Conservation (phyloP, 2,797 vertebrate species). For the Sciaenops ocellatus region DNA sequence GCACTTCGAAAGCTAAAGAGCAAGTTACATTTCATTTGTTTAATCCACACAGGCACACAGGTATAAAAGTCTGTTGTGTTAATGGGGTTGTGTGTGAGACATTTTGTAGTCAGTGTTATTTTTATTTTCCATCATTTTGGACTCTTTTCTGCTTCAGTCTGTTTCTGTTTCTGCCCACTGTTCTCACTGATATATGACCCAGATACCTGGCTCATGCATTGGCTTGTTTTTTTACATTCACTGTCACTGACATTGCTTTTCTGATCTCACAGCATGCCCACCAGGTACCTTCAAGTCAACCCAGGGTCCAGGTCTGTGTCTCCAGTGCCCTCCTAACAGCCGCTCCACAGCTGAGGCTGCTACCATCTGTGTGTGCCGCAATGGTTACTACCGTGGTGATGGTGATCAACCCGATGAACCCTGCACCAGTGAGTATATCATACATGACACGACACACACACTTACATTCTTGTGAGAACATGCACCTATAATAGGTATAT, state of each 20-base stretch:
- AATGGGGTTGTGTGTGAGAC: neutral
- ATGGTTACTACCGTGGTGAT: constrained; percentile 94
- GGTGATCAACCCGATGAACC: constrained; percentile 91
- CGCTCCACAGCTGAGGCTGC: constrained; percentile 93
- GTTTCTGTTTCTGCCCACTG: neutral
- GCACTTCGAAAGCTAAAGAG: neutral
- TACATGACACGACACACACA: neutral
- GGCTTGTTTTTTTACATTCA: neutral
- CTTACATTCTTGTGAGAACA: neutral
- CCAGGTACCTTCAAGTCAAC: constrained; percentile 96
- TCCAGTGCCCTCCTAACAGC: constrained; percentile 94
- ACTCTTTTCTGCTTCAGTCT: neutral
- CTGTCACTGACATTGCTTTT: constrained; percentile 38
- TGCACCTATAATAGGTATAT: neutral
- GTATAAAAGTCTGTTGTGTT: neutral
- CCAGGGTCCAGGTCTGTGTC: constrained; percentile 91
- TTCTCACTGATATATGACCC: constrained; percentile 3
- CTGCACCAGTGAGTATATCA: constrained; percentile 93
- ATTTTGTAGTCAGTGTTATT: neutral
- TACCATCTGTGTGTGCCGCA: constrained; percentile 93
- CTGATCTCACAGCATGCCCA: constrained; percentile 90
- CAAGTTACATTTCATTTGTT: neutral
- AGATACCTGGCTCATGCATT: neutral
- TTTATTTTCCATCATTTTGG: neutral
- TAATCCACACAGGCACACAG: neutral